Evolutionary conservation across 2,888 invertebrate species (phyloP), one percentile per base, ranked within the genome.

Genomic region (Caenorhabditis japonica): DNA sequence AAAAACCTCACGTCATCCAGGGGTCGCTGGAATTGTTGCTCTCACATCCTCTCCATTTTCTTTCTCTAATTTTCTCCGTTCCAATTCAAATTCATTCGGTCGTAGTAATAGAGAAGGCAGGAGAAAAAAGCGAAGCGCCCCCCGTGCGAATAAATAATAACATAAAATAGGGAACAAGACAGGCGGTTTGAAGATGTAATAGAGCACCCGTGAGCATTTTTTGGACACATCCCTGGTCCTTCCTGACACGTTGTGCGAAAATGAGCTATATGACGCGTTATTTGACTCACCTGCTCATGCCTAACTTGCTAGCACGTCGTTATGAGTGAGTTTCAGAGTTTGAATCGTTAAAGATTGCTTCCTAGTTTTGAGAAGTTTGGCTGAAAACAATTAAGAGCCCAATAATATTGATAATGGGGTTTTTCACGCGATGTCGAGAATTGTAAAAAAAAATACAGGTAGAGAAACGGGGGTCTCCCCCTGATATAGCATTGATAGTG

Each of bases 141-240:
- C 51, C 39, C 23, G 33, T 38, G 23, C 68, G 68, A 69, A 69
- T 69, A 69, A 69, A 69, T 69, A 69, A 69, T 69, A 69, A 69
- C 69, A 69, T 69, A 69, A 69, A 69, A 69, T 53, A 46, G 53
- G 52, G 21, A 43, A 46, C 39, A 52, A 49, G 46, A 43, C 44
- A 56, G 58, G 46, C 46, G 58, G 46, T 46, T 44, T 34, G 38
- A 46, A 46, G 46, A 69, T 69, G 69, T 69, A 69, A 69, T 69
- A 60, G 59, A 69, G 69, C 53, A 59, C 69, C 69, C 69, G 69
- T 69, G 69, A 69, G 69, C 69, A 69, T 64, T 64, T 64, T 64
- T 64, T 64, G 64, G 55, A 64, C 64, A 64, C 43, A 64, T 64
- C 34, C 44, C 30, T 19, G 19, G 44, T 25, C 15, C 23, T 47